A percentile compares a stretch with the other conserved stretches of the same genome.
These are phyloP conservation scores for Bombus superbus DNA, from an alignment of 1,140 invertebrate species.

Conservation along the genomic window DNA sequence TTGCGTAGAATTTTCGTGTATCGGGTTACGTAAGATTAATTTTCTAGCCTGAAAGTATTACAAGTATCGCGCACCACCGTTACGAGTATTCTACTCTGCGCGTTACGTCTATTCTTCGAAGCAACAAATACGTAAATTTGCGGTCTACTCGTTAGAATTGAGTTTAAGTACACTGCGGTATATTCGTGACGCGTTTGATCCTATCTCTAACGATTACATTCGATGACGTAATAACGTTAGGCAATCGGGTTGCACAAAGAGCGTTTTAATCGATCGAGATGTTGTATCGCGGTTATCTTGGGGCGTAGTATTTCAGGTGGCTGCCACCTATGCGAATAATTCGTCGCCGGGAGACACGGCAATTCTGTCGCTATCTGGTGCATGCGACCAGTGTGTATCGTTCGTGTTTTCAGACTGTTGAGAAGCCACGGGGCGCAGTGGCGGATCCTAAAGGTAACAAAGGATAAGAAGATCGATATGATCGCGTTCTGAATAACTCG, in stretches of 20 bases:
- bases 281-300: not conserved
- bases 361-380: not conserved
- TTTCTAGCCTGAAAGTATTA: no score
- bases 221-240: not conserved
- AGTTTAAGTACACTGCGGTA: not conserved
- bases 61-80: no score
- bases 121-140: not conserved
- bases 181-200: not conserved
- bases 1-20: no score
- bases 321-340: conserved; percentile 13
- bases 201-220: not conserved
- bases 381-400: not conserved
- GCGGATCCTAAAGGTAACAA: no score
- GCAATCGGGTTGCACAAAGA: not conserved
- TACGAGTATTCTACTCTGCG: no score
- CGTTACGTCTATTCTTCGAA: not conserved
- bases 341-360: not conserved
- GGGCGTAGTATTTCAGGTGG: not conserved
- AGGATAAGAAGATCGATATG: no score
- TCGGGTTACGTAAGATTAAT: no score
- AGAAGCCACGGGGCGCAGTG: no score
- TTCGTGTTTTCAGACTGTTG: not conserved
- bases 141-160: no score
- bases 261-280: not conserved
- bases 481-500: no score